These are phyloP conservation scores for Ferrisia virgata DNA, from an alignment of 2,888 invertebrate genomes.

Conservation along the genomic window DNA sequence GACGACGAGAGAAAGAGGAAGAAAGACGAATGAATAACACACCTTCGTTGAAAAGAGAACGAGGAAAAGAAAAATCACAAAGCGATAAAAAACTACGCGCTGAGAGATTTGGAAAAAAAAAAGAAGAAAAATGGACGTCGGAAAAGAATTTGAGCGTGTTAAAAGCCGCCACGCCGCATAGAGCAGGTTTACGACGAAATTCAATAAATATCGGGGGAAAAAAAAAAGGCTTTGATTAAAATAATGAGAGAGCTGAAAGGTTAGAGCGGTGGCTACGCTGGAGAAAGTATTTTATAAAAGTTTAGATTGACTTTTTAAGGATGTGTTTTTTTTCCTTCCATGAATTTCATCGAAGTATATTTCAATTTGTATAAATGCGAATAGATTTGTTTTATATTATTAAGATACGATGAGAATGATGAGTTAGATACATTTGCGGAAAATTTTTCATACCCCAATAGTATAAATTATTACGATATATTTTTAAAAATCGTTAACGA, in stretches of 20 bases:
- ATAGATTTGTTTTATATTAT: too few relatives aligned
- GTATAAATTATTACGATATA: not conserved
- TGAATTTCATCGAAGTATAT: too few relatives aligned
- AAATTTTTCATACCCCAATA: slow-evolving; percentile 10
- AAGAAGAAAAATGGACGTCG: not conserved
- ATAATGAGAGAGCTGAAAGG: slow-evolving; percentile 2
- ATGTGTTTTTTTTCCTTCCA: not conserved
- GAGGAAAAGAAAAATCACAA: not conserved
- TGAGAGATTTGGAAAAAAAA: not conserved
- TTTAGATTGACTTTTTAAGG: slow-evolving; percentile 24
- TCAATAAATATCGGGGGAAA: not conserved
- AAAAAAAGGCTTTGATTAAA: slow-evolving; percentile 19
- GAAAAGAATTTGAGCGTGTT: slow-evolving; percentile 13
- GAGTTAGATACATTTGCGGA: not conserved
- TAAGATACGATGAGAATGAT: too few relatives aligned
- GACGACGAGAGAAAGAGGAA: not conserved
- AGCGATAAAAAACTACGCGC: not conserved
- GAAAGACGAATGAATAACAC: not conserved
- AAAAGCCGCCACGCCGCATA: slow-evolving; percentile 6
- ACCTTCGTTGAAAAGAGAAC: not conserved
- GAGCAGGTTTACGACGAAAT: slow-evolving; percentile 6
- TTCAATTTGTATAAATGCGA: too few relatives aligned
- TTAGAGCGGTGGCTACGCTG: not conserved
- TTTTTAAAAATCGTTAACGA: not conserved
- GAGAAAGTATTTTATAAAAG: slow-evolving; percentile 12